Base-by-base conservation (phyloP, 1,140 invertebrate genomes). In the Contarinia nasturtii region DNA sequence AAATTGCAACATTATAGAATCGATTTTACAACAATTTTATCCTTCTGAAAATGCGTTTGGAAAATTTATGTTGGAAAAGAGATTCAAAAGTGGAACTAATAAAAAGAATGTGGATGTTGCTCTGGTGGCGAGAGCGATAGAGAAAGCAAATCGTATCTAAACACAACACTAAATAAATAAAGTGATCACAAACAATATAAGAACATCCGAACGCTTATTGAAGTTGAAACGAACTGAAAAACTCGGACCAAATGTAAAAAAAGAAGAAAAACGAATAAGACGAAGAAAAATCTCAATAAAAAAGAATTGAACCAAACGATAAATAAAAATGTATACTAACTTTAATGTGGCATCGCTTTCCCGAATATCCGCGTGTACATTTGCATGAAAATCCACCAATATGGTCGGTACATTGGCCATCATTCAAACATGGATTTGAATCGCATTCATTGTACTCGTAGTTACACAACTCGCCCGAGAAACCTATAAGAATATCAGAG, bases 401-500 rank as follows among this genome's bases (percentile, higher is more conserved):
- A 54, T 77, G 70, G 52, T 91, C 76, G 47, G 75, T 77, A 64
- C 87, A 91, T 12, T 78, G 79, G 47, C 84, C 87, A 18, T 81
- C 81, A 63, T 89, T 86, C 47, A 73, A 67, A 67, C 88, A 93
- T 5, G 90, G 90, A 48, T 77, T 76, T 21, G 80, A 83, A 68
- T 91, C 86, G 63, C 92, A 96, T 52, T 86, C 86, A 67, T 90
- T 91, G 52, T 80, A 74, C 52, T 79, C 78, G 50, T 79, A 67
- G 55, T 88, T 78, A 64, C 87, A 92, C 44, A 73, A 71, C 12
- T 74, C 68, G 14, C 86, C 86, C 36, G 72, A 77, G 58, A 79
- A 88, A 22, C 75, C 86, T 56, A 60, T 46, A 53, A 12, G 18
- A 43, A 43, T 5, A 43, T 7, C 4, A 43, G 18, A 43, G 18